These are phyloP conservation scores for Apis cerana DNA, from an alignment of 1,140 invertebrate genomes.

Conservation along the genomic window DNA sequence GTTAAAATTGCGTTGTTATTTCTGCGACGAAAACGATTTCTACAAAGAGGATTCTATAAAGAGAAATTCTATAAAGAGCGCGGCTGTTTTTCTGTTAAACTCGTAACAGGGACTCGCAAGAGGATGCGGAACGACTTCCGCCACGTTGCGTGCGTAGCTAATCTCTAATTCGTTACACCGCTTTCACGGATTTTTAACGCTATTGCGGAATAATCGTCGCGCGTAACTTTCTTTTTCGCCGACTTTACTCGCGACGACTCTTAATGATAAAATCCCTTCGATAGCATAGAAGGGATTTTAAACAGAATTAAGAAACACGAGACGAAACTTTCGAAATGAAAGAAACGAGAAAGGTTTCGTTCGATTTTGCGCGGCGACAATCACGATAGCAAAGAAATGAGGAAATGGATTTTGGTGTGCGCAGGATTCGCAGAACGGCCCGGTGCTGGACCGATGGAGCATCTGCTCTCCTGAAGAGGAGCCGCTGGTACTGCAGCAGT, in stretches of 20 bases:
- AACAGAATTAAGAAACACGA: too few relatives aligned
- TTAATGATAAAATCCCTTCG: background rate
- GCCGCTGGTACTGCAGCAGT: conserved; percentile 92
- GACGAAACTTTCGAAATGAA: too few relatives aligned
- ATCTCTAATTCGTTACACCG: background rate
- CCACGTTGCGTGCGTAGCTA: background rate
- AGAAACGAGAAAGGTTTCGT: too few relatives aligned
- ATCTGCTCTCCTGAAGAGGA: conserved; percentile 92
- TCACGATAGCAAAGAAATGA: too few relatives aligned
- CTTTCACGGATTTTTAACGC: background rate
- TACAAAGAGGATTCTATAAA: too few relatives aligned
- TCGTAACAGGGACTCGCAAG: background rate
- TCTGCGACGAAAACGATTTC: too few relatives aligned
- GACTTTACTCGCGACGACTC: background rate
- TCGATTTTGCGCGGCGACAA: too few relatives aligned
- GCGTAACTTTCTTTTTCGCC: background rate
- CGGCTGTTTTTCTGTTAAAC: background rate
- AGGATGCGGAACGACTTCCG: conserved; percentile 17
- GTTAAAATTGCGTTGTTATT: too few relatives aligned
- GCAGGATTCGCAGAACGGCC: conserved; percentile 87
- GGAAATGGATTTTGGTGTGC: conserved; percentile 68
- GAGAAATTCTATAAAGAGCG: too few relatives aligned
- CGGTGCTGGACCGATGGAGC: conserved; percentile 90
- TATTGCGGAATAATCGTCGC: background rate
- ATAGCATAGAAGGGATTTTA: too few relatives aligned